A percentile compares a stretch with the other conserved stretches of the same genome.
Conservation (phyloP, 1,140 invertebrate genomes). For the Brachionus sp. region DNA sequence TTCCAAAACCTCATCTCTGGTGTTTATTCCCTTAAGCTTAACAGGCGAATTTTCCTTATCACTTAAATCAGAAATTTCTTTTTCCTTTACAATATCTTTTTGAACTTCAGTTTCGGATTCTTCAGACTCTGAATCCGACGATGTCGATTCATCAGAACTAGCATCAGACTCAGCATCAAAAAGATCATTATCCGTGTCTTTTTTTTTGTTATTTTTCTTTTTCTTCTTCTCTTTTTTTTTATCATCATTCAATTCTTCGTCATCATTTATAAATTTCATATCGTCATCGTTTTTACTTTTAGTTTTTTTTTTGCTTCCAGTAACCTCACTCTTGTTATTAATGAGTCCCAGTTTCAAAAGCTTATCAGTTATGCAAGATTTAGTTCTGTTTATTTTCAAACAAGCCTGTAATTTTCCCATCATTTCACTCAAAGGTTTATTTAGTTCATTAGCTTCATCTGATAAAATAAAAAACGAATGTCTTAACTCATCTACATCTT, state of each 20-base stretch:
- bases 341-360: slow-evolving; percentile 7
- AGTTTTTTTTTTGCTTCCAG: background rate
- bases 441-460: slow-evolving; percentile 7
- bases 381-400: slow-evolving; percentile 37
- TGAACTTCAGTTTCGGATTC: background rate
- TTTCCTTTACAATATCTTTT: background rate
- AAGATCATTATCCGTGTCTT: background rate
- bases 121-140: background rate
- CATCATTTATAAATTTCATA: background rate
- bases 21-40: background rate
- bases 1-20: background rate
- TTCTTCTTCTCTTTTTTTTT: slow-evolving; percentile 11
- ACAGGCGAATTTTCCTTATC: background rate
- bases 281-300: background rate
- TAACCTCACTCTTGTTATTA: slow-evolving; percentile 6
- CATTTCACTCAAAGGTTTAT: slow-evolving; percentile 33
- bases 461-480: background rate
- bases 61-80: background rate
- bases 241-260: background rate
- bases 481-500: slow-evolving; percentile 34
- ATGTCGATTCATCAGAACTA: background rate
- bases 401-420: background rate
- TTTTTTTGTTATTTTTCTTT: slow-evolving; percentile 6
- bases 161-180: slow-evolving; percentile 14
- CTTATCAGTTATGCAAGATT: slow-evolving; percentile 23